Base-by-base conservation (phyloP, 2,113 vertebrate genomes). In the Ranitomeya imitator region DNA sequence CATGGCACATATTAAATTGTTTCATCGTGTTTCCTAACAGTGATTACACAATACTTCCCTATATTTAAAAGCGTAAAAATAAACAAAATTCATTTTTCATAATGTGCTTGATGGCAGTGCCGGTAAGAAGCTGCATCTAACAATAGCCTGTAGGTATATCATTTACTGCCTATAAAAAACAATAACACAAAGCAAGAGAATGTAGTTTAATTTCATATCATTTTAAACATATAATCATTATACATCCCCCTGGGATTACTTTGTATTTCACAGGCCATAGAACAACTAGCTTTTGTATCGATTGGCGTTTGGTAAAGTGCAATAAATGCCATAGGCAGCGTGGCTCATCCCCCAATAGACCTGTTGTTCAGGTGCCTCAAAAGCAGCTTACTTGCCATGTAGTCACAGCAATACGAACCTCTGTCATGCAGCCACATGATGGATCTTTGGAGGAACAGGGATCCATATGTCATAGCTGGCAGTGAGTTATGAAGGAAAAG, bases 181-280 rank as follows among this genome's bases (percentile, higher is more conserved):
- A 76, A 81, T 81, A 81, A 81, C 59, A 81, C 57, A 80, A 80
- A 16, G 78, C 78, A 80, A 80, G n/a, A 31, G 57, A 61, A 81
- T 81, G 79, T 31, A 57, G 79, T 81, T 81, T 81, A 81, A 81
- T 81, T 81, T 81, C 26, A 81, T 80, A 80, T 80, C 78, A 80
- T 81, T 26, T 57, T 80, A 59, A 81, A 81, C 79, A 81, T 81
- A 81, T 60, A 81, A 81, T 81, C 55, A 81, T 81, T 81, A 60
- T 3, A 81, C 79, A 81, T 60, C 59, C 55, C 79, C 14, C 37
- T 81, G 55, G 55, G 79, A 61, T 61, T 60, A 37, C 79, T 81
- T 57, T 81, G 79, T 60, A 81, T 81, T 81, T 81, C 79, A 60
- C 26, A 31, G 79, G 79, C 55, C 15, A 60, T 60, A 60, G 59